Evolutionary conservation across 2,113 vertebrate species (phyloP), one percentile per base, ranked within the genome.

Genomic region (Nyctereutes procyonoides): DNA sequence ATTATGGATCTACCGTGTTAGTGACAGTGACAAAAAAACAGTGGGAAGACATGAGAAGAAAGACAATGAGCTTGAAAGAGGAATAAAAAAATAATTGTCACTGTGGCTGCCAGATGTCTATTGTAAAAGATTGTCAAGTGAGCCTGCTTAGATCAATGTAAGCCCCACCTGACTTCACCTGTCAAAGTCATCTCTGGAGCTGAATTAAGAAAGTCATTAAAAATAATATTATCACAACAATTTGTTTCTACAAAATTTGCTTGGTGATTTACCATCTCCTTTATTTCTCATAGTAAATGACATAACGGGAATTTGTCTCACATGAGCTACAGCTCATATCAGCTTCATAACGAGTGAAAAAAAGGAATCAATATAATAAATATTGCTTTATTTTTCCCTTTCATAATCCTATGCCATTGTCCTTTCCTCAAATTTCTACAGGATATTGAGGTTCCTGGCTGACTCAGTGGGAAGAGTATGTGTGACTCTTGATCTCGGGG

Each of bases 271-370:
- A 20, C 17, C 79, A 58, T 51, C 67, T 74, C 56, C 17, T 90
- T 88, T 84, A 79, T 83, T 92, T 95, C 71, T 62, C 48, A 62
- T 12, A 56, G 28, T 87, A 83, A 97, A 89, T 71, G 43, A 20
- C 4, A 71, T 28, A 16, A 32, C 7, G 24, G 22, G 53, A 82
- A 90, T 74, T 48, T 71, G 19, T 74, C 38, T 87, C 56, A 35
- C 35, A 48, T 0, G 89, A 43, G 67, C 92, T 79, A 91, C 30
- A 53, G 63, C 22, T 81, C 67, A 89, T 24, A 83, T 4, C 51
- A 89, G 24, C 22, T 93, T 93, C 53, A 35, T 65, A 86, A 63
- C 58, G 28, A 94, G 26, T 13, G 28, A 19, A 60, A 13, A 62
- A 20, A 60, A n/a, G 32, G 19, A 93, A 88, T 38, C 53, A 43